phyloP scores from a whole-genome alignment of 2,797 vertebrate species.

The Heteromormyrus szaboi region DNA sequence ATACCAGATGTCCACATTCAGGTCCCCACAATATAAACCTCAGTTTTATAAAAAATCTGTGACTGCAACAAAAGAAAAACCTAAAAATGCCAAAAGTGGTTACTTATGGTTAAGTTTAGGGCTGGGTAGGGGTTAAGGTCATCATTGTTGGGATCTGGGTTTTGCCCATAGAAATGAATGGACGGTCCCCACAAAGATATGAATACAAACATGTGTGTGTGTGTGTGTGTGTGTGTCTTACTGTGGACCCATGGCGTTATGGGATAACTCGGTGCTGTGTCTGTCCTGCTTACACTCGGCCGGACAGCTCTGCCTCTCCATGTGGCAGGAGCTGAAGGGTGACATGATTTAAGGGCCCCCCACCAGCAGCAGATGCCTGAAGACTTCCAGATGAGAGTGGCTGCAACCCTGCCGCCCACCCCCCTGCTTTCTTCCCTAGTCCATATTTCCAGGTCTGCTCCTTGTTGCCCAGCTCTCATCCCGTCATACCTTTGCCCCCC shows the following conservation, averaged over 20 bases:
- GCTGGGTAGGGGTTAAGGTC: neutral
- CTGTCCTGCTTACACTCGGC: neutral
- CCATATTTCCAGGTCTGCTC: neutral
- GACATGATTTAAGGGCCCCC: conserved; percentile 6
- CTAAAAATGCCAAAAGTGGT: neutral
- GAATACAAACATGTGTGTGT: neutral
- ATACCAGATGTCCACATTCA: neutral
- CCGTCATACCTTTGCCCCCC: neutral
- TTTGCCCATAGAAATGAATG: neutral
- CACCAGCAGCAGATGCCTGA: conserved; percentile 12
- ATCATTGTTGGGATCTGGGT: neutral
- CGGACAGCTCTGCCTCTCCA: neutral
- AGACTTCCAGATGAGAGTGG: conserved; percentile 19
- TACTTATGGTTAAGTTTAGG: neutral
- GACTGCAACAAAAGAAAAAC: neutral
- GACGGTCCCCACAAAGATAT: neutral
- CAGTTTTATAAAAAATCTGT: neutral
- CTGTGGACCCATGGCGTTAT: neutral
- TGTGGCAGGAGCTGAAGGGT: conserved; percentile 7
- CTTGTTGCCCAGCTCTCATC: neutral
- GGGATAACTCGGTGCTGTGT: neutral
- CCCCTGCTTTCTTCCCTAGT: neutral
- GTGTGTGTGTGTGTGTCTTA: neutral
- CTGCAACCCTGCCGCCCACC: neutral
- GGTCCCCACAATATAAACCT: neutral